A percentile compares a stretch with the other conserved stretches of the same genome.
These are phyloP conservation scores for Acanthosepion pharaonis DNA, from an alignment of 2,888 invertebrate species.

Conservation along the genomic window DNA sequence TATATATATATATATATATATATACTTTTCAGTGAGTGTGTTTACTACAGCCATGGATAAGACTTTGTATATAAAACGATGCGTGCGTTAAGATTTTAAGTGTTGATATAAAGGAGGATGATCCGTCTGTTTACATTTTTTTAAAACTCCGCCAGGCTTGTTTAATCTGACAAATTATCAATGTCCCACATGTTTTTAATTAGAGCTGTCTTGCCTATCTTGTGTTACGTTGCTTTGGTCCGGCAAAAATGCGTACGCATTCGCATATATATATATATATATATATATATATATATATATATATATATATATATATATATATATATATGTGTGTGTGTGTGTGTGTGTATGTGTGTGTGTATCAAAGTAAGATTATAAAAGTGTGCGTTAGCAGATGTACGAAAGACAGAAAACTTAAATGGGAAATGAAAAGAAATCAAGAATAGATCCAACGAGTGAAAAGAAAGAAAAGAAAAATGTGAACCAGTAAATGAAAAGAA, in stretches of 20 bases:
- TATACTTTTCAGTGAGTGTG: no score
- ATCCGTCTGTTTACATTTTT: constrained; percentile 15
- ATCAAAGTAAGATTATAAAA: no score
- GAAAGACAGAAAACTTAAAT: no score
- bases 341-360: no score
- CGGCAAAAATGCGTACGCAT: background rate
- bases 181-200: constrained; percentile 33
- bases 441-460: no score
- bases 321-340: no score
- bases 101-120: background rate
- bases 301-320: background rate
- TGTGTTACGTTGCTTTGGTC: background rate
- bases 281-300: background rate
- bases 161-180: constrained; percentile 12
- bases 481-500: no score
- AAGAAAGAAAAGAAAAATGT: no score
- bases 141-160: background rate
- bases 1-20: no score
- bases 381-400: background rate
- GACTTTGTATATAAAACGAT: background rate
- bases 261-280: background rate
- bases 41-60: no score
- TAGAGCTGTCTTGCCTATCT: background rate
- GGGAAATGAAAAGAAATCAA: no score
- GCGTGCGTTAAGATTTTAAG: background rate